A percentile compares a stretch with the other conserved stretches of the same genome.
phyloP scores from a whole-genome alignment of 2,888 invertebrate species.

The Agapostemon virescens region DNA sequence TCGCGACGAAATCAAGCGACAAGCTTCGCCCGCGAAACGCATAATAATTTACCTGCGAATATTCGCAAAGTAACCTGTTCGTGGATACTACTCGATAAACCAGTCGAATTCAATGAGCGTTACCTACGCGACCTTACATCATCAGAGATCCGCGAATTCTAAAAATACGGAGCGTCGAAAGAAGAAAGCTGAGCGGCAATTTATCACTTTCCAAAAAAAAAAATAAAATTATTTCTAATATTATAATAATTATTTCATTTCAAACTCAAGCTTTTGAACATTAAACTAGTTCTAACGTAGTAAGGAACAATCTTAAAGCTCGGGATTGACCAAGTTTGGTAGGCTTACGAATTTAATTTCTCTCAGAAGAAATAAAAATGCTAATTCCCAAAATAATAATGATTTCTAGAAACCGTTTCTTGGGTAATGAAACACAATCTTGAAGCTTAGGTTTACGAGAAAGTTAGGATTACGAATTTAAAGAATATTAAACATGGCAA shows the following conservation, averaged over 20 bases:
- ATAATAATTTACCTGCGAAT: conserved; percentile 28
- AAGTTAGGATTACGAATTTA: too few species aligned
- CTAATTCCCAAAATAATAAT: too few species aligned
- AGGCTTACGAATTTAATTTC: too few species aligned
- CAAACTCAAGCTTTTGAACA: not conserved
- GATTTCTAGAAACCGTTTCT: too few species aligned
- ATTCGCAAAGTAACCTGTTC: conserved; percentile 18
- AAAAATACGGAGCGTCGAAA: not conserved
- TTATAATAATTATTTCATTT: not conserved
- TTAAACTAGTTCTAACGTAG: too few species aligned
- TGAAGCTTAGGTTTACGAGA: too few species aligned
- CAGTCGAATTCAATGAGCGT: conserved; percentile 29
- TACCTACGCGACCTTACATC: conserved; percentile 8
- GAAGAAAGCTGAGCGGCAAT: not conserved
- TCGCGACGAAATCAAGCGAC: conserved; percentile 23
- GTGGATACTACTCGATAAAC: conserved; percentile 29
- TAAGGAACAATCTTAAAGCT: too few species aligned
- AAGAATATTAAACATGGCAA: too few species aligned
- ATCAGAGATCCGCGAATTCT: not conserved
- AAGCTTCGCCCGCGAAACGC: conserved; percentile 20
- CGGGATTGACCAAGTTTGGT: too few species aligned
- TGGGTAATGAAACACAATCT: too few species aligned
- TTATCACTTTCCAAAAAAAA: not conserved
- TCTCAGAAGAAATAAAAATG: too few species aligned
- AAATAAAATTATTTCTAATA: not conserved